Percentiles rank a stretch among this genome's conserved stretches.
phyloP scores from a whole-genome alignment of 2,797 vertebrate genomes.

The Onychomys leucogaster region DNA sequence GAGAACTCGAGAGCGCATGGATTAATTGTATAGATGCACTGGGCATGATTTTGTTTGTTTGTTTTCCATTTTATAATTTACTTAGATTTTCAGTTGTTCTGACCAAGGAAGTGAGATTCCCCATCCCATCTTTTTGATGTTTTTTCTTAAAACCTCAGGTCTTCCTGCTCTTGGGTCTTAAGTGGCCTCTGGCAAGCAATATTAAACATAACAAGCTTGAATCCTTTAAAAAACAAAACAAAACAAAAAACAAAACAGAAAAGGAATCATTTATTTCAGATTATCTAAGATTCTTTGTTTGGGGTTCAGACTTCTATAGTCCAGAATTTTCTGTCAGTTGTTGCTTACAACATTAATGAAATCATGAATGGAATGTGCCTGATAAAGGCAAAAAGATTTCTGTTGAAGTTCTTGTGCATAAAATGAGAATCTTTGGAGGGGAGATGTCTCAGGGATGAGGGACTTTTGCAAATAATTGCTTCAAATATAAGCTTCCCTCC shows the following conservation, averaged over 20 bases:
- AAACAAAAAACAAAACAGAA: neutral
- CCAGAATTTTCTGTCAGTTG: constrained; percentile 17
- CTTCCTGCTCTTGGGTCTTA: neutral
- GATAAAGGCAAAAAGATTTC: constrained; percentile 42
- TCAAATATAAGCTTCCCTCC: constrained; percentile 22
- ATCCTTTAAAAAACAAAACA: neutral
- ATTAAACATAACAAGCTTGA: neutral
- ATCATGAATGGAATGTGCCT: neutral
- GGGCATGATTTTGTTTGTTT: neutral
- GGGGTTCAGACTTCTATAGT: neutral
- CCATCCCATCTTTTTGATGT: neutral
- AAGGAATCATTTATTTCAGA: constrained; percentile 44
- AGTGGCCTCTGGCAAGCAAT: neutral
- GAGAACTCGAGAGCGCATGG: no score
- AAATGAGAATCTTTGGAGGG: constrained; percentile 18
- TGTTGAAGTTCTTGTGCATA: neutral
- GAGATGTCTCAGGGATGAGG: neutral
- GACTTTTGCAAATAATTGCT: constrained; percentile 18
- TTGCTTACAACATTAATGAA: constrained; percentile 51
- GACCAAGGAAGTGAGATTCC: neutral
- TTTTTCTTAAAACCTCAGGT: neutral
- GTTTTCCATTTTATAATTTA: neutral
- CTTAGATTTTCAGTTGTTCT: neutral
- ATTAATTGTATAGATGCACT: neutral
- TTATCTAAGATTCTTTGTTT: constrained; percentile 49